Percentiles rank a stretch among this genome's conserved stretches.
Conservation (phyloP, 2,113 vertebrate genomes). For the Neolamprologus devosi region DNA sequence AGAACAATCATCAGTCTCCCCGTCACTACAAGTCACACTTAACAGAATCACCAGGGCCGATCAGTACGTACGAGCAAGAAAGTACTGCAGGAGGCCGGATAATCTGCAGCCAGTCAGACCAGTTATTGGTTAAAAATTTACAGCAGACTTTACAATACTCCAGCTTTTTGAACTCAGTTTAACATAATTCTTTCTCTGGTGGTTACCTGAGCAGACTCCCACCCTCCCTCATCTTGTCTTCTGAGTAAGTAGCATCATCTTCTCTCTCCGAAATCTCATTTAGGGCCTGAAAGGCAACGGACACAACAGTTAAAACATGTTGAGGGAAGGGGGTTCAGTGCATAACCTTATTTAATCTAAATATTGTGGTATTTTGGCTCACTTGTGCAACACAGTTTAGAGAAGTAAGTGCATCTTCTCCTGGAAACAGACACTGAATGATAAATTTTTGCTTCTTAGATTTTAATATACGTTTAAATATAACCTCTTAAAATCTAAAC, state of each 20-base stretch:
- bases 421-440: not conserved
- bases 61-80: not conserved
- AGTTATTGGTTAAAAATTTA: not conserved
- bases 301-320: not conserved
- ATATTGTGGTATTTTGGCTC: not conserved
- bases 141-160: not conserved
- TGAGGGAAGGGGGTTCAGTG: not conserved
- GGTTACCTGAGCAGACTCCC: conserved; percentile 90
- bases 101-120: not conserved
- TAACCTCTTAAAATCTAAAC: not conserved
- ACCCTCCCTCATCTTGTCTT: conserved; percentile 80
- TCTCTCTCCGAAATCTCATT: conserved; percentile 69
- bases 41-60: not conserved
- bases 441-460: not conserved
- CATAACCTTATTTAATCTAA: not conserved
- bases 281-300: conserved; percentile 61
- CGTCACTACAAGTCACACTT: not conserved
- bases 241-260: conserved; percentile 56
- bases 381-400: not conserved
- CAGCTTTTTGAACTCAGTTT: not conserved
- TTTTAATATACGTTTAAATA: not conserved
- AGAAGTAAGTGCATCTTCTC: not conserved
- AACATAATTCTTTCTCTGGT: not conserved
- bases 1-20: not conserved
- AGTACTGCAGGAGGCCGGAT: not conserved